Evolutionary conservation across 2,113 vertebrate genomes (phyloP).

Genomic region (Hippoglossus stenolepis): DNA sequence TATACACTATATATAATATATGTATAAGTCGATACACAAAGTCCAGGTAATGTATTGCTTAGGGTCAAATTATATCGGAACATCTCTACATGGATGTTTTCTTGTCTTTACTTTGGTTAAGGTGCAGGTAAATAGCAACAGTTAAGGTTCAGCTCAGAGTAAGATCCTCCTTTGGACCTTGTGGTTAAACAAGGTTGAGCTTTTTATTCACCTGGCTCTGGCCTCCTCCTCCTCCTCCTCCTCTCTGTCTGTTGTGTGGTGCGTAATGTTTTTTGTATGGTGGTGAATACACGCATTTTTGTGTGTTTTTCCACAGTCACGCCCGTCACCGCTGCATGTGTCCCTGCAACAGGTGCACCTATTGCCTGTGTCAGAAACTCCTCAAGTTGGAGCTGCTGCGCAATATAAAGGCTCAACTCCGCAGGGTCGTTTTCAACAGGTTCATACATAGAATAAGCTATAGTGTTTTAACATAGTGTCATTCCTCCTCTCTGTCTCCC

Average conservation of each 20-base stretch:
- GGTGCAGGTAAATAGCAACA: background rate
- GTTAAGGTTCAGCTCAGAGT: slow-evolving; percentile 2
- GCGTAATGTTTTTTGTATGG: slow-evolving; percentile 79
- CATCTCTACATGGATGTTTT: no score
- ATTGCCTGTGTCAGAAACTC: slow-evolving; percentile 99
- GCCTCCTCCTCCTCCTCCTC: slow-evolving; percentile 83
- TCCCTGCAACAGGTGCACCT: slow-evolving; percentile 98
- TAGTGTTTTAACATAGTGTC: slow-evolving; percentile 74
- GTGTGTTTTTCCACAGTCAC: slow-evolving; percentile 94
- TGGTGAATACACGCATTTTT: slow-evolving; percentile 86
- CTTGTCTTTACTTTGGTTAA: no score
- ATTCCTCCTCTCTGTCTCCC: slow-evolving; percentile 36
- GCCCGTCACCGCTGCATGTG: slow-evolving; percentile 97
- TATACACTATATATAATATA: no score
- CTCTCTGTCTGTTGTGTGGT: slow-evolving; percentile 78
- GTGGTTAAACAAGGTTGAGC: background rate
- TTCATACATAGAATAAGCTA: slow-evolving; percentile 84
- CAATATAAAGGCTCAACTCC: slow-evolving; percentile 97
- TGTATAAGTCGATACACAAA: no score
- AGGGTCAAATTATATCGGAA: no score
- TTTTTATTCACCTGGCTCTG: slow-evolving; percentile 17
- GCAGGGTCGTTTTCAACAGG: slow-evolving; percentile 97
- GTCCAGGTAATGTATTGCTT: no score
- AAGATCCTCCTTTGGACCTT: background rate
- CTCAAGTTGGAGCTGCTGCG: slow-evolving; percentile 98